Evolutionary conservation across 2,113 vertebrate genomes (phyloP).

Genomic region (Coturnix japonica): DNA sequence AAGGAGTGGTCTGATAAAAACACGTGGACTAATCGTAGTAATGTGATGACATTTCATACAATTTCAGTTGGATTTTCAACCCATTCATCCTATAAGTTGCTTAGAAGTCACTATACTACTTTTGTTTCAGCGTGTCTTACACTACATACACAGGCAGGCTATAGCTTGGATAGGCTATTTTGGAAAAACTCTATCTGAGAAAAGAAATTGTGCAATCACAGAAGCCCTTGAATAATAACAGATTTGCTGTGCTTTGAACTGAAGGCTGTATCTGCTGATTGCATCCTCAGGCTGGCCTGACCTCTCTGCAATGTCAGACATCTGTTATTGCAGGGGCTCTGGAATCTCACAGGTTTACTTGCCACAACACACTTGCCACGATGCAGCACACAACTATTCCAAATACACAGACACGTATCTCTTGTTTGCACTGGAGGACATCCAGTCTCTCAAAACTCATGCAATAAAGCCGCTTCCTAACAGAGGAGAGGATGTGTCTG

Average conservation of each 20-base stretch:
- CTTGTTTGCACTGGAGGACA: background rate
- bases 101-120: background rate
- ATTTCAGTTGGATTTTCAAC: background rate
- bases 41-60: background rate
- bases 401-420: background rate
- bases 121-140: background rate
- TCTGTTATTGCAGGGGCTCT: background rate
- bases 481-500: background rate
- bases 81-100: background rate
- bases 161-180: background rate
- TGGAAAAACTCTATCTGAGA: background rate
- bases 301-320: background rate
- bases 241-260: background rate
- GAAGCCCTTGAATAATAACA: background rate
- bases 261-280: background rate
- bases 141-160: background rate
- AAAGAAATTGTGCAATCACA: background rate
- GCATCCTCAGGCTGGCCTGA: background rate
- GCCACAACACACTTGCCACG: background rate
- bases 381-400: background rate
- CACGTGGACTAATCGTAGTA: background rate
- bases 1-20: background rate
- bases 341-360: background rate
- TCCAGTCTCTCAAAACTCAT: background rate
- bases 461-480: background rate